Evolutionary conservation across 2,888 invertebrate species (phyloP), one percentile per base, ranked within the genome.

Genomic region (Eupithecia abbreviata): DNA sequence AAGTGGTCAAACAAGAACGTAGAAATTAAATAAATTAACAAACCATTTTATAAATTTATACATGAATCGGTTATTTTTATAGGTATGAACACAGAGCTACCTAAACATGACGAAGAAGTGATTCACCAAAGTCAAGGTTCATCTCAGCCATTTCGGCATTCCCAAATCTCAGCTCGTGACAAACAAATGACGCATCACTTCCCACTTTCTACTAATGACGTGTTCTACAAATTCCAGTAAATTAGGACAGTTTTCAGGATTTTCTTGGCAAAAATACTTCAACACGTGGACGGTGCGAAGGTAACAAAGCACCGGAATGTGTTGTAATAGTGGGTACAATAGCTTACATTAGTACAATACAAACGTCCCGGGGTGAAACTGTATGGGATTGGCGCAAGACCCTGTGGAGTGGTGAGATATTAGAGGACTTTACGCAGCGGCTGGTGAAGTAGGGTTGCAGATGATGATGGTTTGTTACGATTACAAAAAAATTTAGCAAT

Each of bases 191-290:
- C 58, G 18, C 71, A 71, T 18, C 9, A 30, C 45, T 51, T 58
- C 73, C 71, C 47, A 71, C 73, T 58, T 55, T 75, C 9, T 58
- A 66, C 42, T 41, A 73, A 45, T 71, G 71, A 76, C 71, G 76
- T 66, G 70, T 70, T 51, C 42, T 51, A 30, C 65, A 51, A 45
- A 66, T 42, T 66, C 66, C 66, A 15, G 7, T 66, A 66, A 65
- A 62, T 62, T 4, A 9, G 62, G 30, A 62, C 10, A 62, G 30
- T 62, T 18, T 58, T 30, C 30, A 62, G 10, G 4, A 62, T 30
- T 62, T 62, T 15, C 13, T 66, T 15, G 5, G 66, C 42, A 42
- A 30, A 47, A 62, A 3, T 12, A 30, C 18, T 30, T 62, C 62
- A 62, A 30, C 62, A 62, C 30, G 18, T 18, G 30, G 12, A 12